phyloP scores from a whole-genome alignment of 2,888 invertebrate species.

The Atrina japonica region DNA sequence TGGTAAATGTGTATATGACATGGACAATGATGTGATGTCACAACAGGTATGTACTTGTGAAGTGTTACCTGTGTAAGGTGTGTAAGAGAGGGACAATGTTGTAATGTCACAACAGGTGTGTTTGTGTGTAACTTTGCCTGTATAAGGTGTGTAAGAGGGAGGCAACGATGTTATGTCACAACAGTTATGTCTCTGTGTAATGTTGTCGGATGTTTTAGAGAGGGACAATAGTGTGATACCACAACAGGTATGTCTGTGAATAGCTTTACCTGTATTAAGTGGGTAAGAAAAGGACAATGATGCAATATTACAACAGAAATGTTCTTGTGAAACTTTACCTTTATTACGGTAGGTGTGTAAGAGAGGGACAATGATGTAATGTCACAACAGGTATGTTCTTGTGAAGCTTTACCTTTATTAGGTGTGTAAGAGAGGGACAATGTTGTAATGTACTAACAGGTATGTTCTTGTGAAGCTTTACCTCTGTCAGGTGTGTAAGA shows the following conservation, averaged over 20 bases:
- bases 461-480: no score
- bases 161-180: slow-evolving; percentile 82
- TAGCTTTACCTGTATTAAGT: no score
- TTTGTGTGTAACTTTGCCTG: no score
- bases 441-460: slow-evolving; percentile 81
- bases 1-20: slow-evolving; percentile 81
- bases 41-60: slow-evolving; percentile 76
- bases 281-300: no score
- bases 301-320: no score
- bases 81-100: slow-evolving; percentile 81
- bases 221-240: no score
- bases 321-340: no score
- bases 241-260: no score
- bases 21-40: slow-evolving; percentile 81
- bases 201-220: no score
- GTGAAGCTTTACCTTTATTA: no score
- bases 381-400: slow-evolving; percentile 77
- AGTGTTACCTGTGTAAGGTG: no score
- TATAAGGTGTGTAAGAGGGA: slow-evolving; percentile 81
- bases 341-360: no score
- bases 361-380: slow-evolving; percentile 81
- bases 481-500: slow-evolving; percentile 82
- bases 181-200: slow-evolving; percentile 76
- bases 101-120: slow-evolving; percentile 80
- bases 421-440: slow-evolving; percentile 82